Base-by-base conservation (phyloP, 2,113 vertebrate species). In the Circaetus cinerascens region DNA sequence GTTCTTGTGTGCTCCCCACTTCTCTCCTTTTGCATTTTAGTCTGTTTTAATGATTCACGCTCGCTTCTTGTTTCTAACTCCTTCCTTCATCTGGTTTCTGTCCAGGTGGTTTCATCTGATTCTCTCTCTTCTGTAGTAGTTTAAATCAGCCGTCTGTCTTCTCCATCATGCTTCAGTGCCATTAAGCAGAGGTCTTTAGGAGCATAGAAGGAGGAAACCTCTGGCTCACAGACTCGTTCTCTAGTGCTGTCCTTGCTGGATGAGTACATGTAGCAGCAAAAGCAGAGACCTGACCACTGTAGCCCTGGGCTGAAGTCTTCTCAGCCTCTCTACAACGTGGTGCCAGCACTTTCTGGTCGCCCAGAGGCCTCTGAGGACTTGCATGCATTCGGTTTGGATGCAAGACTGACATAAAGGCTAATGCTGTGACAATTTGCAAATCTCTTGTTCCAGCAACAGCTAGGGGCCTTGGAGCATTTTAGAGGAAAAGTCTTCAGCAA, bases 321-420 rank as follows among this genome's bases (percentile, higher is more conserved):
- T 82, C 32, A 62, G 57, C 45, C 71, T 68, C 48, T 72, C 45
- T 41, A 0, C 29, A 20, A 2, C 11, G 74, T 38, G 43, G 11
- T 62, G 72, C 19, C 67, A 75, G 45, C 53, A 23, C 66, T 92
- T 85, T 27, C 48, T 77, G 86, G 48, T 80, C 26, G 1, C 71
- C 45, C 59, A n/a, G 77, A 62, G 69, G 45, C 26, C 69, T 74
- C 86, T 59, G 50, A 88, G 56, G 60, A 38, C 66, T 85, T 91
- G 51, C 1, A 5, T 91, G 71, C 26, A 1, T 86, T 88, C 3
- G 0, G 21, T 82, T 79, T 51, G 63, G 43, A 40, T 93, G 30
- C 34, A 29, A 80, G 74, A 67, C 48, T 93, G 91, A 73, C 48
- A 69, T 50, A 57, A 82, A 92, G 74, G 74, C 66, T 85, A 57